Conservation (phyloP, 2,797 vertebrate species). For the Siniperca undulata region DNA sequence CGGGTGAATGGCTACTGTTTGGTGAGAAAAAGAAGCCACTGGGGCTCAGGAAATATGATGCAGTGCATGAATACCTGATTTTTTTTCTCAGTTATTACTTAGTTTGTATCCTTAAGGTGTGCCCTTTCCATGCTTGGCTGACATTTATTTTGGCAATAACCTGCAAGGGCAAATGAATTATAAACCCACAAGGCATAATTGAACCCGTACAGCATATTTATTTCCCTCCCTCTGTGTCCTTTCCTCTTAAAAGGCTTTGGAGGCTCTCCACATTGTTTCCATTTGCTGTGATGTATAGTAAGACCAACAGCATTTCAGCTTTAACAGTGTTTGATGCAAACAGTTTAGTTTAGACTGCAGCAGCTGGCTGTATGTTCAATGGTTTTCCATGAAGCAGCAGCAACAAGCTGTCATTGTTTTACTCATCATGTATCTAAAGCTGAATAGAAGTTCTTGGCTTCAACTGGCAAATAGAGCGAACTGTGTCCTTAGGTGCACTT, state of each 20-base stretch:
- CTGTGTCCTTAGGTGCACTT: slow-evolving; percentile 64
- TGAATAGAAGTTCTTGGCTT: slow-evolving; percentile 54
- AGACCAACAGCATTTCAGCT: slow-evolving; percentile 45
- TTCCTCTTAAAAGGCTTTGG: slow-evolving; percentile 60
- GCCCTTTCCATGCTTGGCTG: slow-evolving; percentile 74
- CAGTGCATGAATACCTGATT: slow-evolving; percentile 58
- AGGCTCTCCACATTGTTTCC: slow-evolving; percentile 72
- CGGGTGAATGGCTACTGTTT: slow-evolving; percentile 46
- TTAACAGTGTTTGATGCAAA: slow-evolving; percentile 47
- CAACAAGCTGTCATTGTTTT: slow-evolving; percentile 53
- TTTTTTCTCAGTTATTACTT: slow-evolving; percentile 64
- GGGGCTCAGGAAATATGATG: slow-evolving; percentile 65
- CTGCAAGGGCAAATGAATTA: slow-evolving; percentile 79
- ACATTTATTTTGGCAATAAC: slow-evolving; percentile 81
- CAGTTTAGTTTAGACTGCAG: slow-evolving; percentile 46
- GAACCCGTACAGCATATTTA: slow-evolving; percentile 74
- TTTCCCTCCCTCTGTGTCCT: slow-evolving; percentile 58
- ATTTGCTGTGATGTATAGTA: slow-evolving; percentile 64
- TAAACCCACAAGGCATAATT: slow-evolving; percentile 73
- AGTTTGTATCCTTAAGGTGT: slow-evolving; percentile 71
- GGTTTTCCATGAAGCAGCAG: slow-evolving; percentile 45
- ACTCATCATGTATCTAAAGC: slow-evolving; percentile 52
- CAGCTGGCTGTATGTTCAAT: slow-evolving; percentile 35
- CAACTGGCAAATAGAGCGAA: slow-evolving; percentile 41
- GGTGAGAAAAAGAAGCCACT: slow-evolving; percentile 52